These are phyloP conservation scores for Drosophila nikananu DNA, from an alignment of 1,140 invertebrate species.

Conservation along the genomic window DNA sequence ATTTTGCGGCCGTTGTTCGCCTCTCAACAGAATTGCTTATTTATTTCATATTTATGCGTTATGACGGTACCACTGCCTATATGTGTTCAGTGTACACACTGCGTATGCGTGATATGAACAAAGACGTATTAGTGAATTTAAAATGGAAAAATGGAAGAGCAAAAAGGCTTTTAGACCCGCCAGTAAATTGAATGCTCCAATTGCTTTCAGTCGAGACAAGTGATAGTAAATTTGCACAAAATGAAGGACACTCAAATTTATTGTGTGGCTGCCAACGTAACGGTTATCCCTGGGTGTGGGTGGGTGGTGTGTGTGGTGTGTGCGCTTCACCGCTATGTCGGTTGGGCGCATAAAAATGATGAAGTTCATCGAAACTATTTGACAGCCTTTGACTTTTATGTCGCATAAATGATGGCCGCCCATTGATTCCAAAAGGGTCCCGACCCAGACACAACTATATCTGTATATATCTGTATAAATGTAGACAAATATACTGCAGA, in stretches of 20 bases:
- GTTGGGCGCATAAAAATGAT: constrained; percentile 61
- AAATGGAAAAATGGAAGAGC: constrained; percentile 51
- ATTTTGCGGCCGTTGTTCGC: constrained; percentile 24
- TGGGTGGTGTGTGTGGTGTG: constrained; percentile 4
- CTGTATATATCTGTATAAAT: not conserved
- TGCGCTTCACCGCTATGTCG: constrained; percentile 7
- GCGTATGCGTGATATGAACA: constrained; percentile 53
- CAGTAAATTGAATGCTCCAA: constrained; percentile 73
- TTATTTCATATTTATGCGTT: constrained; percentile 64
- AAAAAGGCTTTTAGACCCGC: constrained; percentile 40
- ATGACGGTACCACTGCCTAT: constrained; percentile 21
- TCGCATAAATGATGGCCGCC: constrained; percentile 55
- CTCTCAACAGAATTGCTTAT: constrained; percentile 36
- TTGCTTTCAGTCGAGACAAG: constrained; percentile 67
- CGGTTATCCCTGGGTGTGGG: constrained; percentile 28
- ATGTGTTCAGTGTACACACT: constrained; percentile 18
- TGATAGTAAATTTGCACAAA: constrained; percentile 72
- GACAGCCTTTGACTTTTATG: constrained; percentile 70
- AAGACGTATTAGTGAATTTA: constrained; percentile 76
- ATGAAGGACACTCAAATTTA: constrained; percentile 73
- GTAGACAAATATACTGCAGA: not conserved
- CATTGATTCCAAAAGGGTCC: constrained; percentile 52
- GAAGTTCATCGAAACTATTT: constrained; percentile 81
- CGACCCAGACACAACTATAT: constrained; percentile 23
- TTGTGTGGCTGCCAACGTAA: constrained; percentile 62